Base-by-base conservation (phyloP, 2,888 invertebrate genomes). In the Drosophila anceps region DNA sequence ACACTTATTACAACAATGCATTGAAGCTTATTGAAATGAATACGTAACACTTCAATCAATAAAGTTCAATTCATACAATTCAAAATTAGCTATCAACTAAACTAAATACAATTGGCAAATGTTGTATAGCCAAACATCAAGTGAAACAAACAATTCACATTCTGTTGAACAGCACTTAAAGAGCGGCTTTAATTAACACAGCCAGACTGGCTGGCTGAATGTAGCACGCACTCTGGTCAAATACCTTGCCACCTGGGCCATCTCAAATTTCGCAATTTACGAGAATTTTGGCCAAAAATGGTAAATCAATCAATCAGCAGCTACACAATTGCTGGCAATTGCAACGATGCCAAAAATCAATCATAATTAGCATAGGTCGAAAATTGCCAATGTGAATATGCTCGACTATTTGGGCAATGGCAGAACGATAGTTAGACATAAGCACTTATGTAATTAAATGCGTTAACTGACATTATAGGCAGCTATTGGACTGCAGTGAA, bases 391-490 rank as follows among this genome's bases (percentile, higher is more conserved):
- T 43, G 35, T 20, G 31, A 20, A 33, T 20, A 33, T 24, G 43
- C 20, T 31, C 15, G 10, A 43, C 4, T 54, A 33, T 57, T 29
- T 33, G 20, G 33, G 48, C 65, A 62, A 59, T 75, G 76, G 31
- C 29, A 61, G 64, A 13, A 70, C 69, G 63, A 69, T 73, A 73
- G 83, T 80, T 82, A 84, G 79, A 75, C 85, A 87, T 84, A 72
- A 81, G 88, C 82, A 89, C 90, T 89, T 88, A 88, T 89, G 90
- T 87, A 89, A 87, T 89, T 87, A 89, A 87, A 88, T 84, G 79
- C 88, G 74, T 82, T 88, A 73, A 71, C 82, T 68, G 74, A 48
- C 76, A 81, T 82, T 71, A 77, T 70, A 15, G 35, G 15, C 20
- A 33, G 33, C 13, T 8, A 8, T 2, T 0, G 13, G 24, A 24